Percentiles rank a stretch among this genome's conserved stretches.
Conservation (phyloP, 1,140 invertebrate species). For the Homarus americanus region DNA sequence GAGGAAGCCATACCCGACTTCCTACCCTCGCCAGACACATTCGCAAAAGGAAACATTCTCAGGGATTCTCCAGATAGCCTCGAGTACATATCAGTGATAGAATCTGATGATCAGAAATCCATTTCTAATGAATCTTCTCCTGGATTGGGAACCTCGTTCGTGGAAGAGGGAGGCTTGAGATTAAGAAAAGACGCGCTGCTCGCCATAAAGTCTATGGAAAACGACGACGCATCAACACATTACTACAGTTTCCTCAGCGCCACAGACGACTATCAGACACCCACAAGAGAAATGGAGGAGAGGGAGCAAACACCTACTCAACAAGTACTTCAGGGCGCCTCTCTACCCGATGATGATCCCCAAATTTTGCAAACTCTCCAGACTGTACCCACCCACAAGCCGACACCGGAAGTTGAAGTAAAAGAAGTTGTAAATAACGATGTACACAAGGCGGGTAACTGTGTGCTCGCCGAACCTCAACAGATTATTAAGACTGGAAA, state of each 20-base stretch:
- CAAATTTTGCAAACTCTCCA: neutral
- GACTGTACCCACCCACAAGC: neutral
- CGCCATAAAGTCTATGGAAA: constrained; percentile 53
- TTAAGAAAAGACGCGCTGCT: constrained; percentile 47
- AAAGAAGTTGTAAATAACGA: too few species aligned
- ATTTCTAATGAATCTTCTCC: constrained; percentile 45
- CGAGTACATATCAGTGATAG: constrained; percentile 42
- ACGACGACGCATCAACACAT: constrained; percentile 45
- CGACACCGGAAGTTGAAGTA: neutral
- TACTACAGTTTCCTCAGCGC: constrained; percentile 55
- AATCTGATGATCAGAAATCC: constrained; percentile 53
- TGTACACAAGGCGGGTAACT: neutral
- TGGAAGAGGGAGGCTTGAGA: constrained; percentile 48
- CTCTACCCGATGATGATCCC: neutral
- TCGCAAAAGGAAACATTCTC: neutral
- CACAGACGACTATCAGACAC: constrained; percentile 23
- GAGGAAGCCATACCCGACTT: constrained; percentile 23
- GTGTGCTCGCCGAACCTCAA: neutral
- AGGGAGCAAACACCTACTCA: neutral
- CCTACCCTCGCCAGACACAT: neutral
- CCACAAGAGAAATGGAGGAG: constrained; percentile 12
- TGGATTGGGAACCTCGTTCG: constrained; percentile 42
- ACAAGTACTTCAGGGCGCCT: neutral
- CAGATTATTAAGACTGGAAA: neutral
- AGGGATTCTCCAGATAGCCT: constrained; percentile 49